Percentiles rank a stretch among this genome's conserved stretches.
phyloP scores from a whole-genome alignment of 2,888 invertebrate genomes.

The Coenonympha glycerion region DNA sequence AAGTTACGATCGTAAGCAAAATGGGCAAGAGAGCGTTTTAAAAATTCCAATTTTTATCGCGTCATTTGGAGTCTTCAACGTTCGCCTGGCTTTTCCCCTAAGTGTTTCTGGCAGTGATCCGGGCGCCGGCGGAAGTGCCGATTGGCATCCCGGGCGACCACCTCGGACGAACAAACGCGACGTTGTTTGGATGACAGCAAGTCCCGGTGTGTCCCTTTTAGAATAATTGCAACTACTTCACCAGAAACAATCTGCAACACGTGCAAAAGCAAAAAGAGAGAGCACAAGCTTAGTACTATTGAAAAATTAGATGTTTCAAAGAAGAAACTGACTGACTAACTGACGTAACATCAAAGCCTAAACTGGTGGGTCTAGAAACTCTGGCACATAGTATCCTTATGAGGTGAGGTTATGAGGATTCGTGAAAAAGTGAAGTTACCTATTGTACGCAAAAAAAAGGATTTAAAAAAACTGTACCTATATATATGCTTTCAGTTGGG shows the following conservation, averaged over 20 bases:
- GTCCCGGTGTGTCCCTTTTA: slow-evolving; percentile 22
- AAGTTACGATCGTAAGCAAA: too few relatives aligned
- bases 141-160: slow-evolving; percentile 56
- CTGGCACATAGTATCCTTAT: too few relatives aligned
- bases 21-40: background rate
- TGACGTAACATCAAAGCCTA: too few relatives aligned
- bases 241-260: slow-evolving; percentile 1
- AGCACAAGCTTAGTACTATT: background rate
- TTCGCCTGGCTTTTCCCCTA: slow-evolving; percentile 37
- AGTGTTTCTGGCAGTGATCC: slow-evolving; percentile 60
- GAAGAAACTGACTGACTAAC: too few relatives aligned
- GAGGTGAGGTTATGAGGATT: too few relatives aligned
- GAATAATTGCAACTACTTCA: slow-evolving; percentile 9
- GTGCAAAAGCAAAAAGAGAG: background rate
- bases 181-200: slow-evolving; percentile 39
- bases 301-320: too few relatives aligned
- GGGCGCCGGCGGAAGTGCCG: slow-evolving; percentile 68
- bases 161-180: slow-evolving; percentile 47
- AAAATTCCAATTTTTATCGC: slow-evolving; percentile 8
- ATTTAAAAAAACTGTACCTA: too few relatives aligned
- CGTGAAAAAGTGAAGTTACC: too few relatives aligned
- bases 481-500: background rate
- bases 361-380: too few relatives aligned
- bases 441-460: too few relatives aligned
- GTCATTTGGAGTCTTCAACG: slow-evolving; percentile 12